phyloP scores from a whole-genome alignment of 2,888 invertebrate species.

The Nowickia ferox region DNA sequence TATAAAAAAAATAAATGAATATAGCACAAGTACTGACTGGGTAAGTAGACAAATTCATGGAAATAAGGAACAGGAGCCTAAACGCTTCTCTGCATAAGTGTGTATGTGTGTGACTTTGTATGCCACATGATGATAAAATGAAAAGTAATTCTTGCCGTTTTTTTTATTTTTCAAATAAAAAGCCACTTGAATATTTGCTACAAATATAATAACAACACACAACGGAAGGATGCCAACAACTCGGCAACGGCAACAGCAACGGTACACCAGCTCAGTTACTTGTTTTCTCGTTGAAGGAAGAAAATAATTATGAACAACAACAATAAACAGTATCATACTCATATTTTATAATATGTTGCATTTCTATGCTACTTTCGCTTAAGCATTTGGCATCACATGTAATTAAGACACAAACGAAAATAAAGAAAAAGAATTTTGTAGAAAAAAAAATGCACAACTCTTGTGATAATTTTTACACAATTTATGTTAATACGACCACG shows the following conservation, averaged over 20 bases:
- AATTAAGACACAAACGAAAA: constrained; percentile 60
- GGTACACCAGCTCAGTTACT: constrained; percentile 12
- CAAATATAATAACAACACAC: constrained; percentile 50
- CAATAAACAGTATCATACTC: constrained; percentile 25
- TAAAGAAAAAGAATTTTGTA: constrained; percentile 12
- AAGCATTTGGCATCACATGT: constrained; percentile 55
- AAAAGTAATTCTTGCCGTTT: constrained; percentile 41
- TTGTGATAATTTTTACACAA: constrained; percentile 47
- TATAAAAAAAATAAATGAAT: constrained; percentile 33
- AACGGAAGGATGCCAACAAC: constrained; percentile 63
- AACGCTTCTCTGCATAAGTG: neutral
- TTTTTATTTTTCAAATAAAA: constrained; percentile 23
- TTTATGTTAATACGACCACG: constrained; percentile 11
- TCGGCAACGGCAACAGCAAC: constrained; percentile 17
- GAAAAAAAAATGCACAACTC: constrained; percentile 73
- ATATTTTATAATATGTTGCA: constrained; percentile 63
- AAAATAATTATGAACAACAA: constrained; percentile 29
- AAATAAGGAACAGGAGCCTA: constrained; percentile 36
- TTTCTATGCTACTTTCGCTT: constrained; percentile 37
- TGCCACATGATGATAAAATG: constrained; percentile 45
- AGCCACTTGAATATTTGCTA: constrained; percentile 67
- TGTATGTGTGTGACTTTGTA: neutral
- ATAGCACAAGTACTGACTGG: constrained; percentile 63
- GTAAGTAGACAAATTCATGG: constrained; percentile 46
- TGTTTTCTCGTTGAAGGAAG: constrained; percentile 7